Evolutionary conservation across 2,888 invertebrate species (phyloP), one percentile per base, ranked within the genome.

Genomic region (Euplexia lucipara): DNA sequence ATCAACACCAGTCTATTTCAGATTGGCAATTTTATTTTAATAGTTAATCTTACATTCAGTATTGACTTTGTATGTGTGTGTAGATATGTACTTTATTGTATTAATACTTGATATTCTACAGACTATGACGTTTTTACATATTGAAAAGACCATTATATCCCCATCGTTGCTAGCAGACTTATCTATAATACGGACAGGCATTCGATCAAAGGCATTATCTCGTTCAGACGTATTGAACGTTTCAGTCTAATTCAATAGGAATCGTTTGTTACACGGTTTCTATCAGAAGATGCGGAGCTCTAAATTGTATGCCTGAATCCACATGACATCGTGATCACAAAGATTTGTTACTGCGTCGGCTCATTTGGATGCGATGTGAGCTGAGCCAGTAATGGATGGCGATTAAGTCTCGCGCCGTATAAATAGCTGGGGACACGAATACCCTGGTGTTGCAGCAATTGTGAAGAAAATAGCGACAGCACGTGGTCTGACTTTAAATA

Each of bases 301-400:
- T 67, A 63, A 67, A 73, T 79, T 65, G 57, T 65, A 45, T 42
- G 45, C 10, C 49, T 51, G 61, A 71, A 22, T 65, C 54, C 42
- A 54, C 53, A 69, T 65, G 42, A 69, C 65, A 64, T 63, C 51
- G 61, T 71, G 73, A 82, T 69, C 64, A 53, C 63, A 53, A 58
- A 72, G 80, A 75, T 85, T 85, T 86, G 82, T 84, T 68, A 79
- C 66, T 78, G 75, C 60, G 81, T 67, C 80, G 49, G 72, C 83
- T 87, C 84, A 88, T 89, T 88, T 86, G 81, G 82, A 89, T 89
- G 87, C 88, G 68, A 83, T 80, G 83, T 81, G 80, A 85, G 85
- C 80, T 76, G 79, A 81, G 80, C 73, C 82, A 64, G 71, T 88
- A 88, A 88, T 88, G 80, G 83, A 74, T 79, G 66, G 71, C 85